Conservation (phyloP, 2,797 vertebrate species). For the Onychomys torridus region DNA sequence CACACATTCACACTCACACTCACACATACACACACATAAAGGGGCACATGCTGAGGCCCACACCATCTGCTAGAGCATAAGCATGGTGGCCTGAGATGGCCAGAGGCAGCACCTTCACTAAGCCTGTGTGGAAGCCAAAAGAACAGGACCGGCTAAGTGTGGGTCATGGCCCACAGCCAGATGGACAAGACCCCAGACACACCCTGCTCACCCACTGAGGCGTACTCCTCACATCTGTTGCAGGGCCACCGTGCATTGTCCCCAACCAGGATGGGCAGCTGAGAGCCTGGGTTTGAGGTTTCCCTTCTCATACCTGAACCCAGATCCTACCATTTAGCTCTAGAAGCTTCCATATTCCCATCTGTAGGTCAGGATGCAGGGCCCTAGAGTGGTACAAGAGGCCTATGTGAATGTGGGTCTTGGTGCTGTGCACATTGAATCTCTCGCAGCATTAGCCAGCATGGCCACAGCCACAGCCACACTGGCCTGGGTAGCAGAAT, state of each 20-base stretch:
- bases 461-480: not conserved
- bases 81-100: not conserved
- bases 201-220: not conserved
- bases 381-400: not conserved
- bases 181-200: too few species aligned
- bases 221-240: not conserved
- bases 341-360: not conserved
- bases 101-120: not conserved
- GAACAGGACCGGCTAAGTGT: not conserved
- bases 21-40: not conserved
- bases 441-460: too few species aligned
- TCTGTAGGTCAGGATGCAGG: not conserved
- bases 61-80: not conserved
- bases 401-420: fast-evolving
- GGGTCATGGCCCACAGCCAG: too few species aligned
- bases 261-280: not conserved
- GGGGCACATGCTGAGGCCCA: not conserved
- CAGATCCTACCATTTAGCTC: not conserved
- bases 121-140: not conserved
- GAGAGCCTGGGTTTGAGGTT: not conserved
- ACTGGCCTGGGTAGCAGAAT: not conserved
- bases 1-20: too few species aligned
- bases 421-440: too few species aligned
- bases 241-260: not conserved
- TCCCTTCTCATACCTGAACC: too few species aligned